A percentile compares a stretch with the other conserved stretches of the same genome.
Conservation (phyloP, 2,113 vertebrate species). For the Brachyhypopomus occidentalis region DNA sequence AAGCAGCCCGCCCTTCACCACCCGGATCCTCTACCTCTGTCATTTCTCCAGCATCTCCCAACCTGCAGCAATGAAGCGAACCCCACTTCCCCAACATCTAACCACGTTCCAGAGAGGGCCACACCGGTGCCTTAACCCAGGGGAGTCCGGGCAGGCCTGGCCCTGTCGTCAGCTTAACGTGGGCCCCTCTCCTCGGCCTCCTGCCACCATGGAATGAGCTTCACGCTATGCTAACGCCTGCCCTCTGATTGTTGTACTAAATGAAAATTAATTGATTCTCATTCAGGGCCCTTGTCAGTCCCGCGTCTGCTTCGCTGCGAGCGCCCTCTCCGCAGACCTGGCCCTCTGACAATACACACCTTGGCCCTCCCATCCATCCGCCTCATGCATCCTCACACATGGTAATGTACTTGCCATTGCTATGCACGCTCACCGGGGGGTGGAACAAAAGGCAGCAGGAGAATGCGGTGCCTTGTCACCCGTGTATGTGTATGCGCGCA, state of each 20-base stretch:
- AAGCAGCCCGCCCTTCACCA: slow-evolving; percentile 6
- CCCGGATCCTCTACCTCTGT: slow-evolving; percentile 15
- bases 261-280: slow-evolving; percentile 81
- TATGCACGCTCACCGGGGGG: slow-evolving; percentile 58
- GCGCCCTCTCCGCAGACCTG: slow-evolving; percentile 67
- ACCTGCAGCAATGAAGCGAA: slow-evolving; percentile 23
- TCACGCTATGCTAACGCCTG: slow-evolving; percentile 77
- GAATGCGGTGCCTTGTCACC: slow-evolving; percentile 57
- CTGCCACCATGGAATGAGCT: slow-evolving; percentile 72
- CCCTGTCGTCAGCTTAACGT: slow-evolving; percentile 59
- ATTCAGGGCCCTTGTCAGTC: slow-evolving; percentile 71
- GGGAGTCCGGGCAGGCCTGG: slow-evolving; percentile 62
- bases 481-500: slow-evolving; percentile 61
- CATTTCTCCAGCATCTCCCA: slow-evolving; percentile 10
- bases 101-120: slow-evolving; percentile 70
- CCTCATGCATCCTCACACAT: slow-evolving; percentile 66
- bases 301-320: slow-evolving; percentile 68
- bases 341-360: slow-evolving; percentile 67
- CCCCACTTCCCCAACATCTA: slow-evolving; percentile 58
- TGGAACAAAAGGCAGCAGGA: slow-evolving; percentile 59
- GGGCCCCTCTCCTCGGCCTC: slow-evolving; percentile 58
- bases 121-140: slow-evolving; percentile 74
- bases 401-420: slow-evolving; percentile 68
- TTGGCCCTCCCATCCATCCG: slow-evolving; percentile 51
- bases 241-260: slow-evolving; percentile 73